Evolutionary conservation across 2,888 invertebrate species (phyloP), one percentile per base, ranked within the genome.

Genomic region (Amblyjoppa proteus): DNA sequence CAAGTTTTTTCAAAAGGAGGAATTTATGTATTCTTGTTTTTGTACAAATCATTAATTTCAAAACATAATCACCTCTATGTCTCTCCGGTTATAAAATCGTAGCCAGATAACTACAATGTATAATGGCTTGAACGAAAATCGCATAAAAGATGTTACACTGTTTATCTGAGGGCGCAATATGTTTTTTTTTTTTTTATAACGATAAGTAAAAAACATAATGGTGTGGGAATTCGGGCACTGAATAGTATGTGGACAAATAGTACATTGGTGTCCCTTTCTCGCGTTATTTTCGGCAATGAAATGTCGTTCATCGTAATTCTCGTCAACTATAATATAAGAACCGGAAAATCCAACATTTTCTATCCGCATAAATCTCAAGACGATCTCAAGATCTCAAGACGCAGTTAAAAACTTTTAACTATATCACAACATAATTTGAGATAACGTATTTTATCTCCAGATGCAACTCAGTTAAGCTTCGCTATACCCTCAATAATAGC

Each of bases 391-490:
- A n/a, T n/a, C n/a, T n/a, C n/a, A 20, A 20, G 20, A 53, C 53
- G 20, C 16, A n/a, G n/a, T 45, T 41, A 9, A 41, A 71, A n/a
- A 31, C n/a, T 38, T 11, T 58, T 58, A 74, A 56, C 56, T 20
- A 74, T 74, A 74, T 58, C 58, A 58, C 74, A 73, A 73, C 28
- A 61, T 25, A 34, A 74, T 58, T 41, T 3, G 38, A 13, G 41
- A 58, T 34, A 38, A 9, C n/a, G 58, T 34, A 41, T 13, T 7
- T 13, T 38, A 25, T 56, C 73, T 73, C 13, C 16, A 13, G 20
- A 20, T 58, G 25, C 41, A 56, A 73, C 28, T 13, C 5, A 56
- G 38, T 4, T 74, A 31, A 38, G 34, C 34, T 20, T 20, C 16
- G 31, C 25, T 16, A 73, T 13, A 16, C 25, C 7, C 58, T 73